phyloP scores from a whole-genome alignment of 2,113 vertebrate species.

The Phylloscopus whistleri region DNA sequence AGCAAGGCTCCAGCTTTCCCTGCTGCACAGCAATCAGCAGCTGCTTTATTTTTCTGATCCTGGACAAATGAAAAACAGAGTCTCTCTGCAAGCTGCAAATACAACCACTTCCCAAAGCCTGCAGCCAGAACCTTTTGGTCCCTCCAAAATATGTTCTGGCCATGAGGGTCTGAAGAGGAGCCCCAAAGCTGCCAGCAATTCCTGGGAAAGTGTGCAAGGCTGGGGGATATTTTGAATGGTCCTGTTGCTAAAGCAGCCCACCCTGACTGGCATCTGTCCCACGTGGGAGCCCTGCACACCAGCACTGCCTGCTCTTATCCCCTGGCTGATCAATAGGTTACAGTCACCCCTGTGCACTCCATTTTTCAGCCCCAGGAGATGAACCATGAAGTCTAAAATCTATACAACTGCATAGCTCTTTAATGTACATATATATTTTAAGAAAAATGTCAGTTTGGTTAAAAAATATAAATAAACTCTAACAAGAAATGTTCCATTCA shows the following conservation, averaged over 20 bases:
- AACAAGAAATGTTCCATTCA: neutral
- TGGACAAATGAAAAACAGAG: neutral
- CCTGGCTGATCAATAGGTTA: neutral
- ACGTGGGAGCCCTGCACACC: neutral
- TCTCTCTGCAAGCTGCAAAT: neutral
- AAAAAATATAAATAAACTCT: neutral
- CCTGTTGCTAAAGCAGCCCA: neutral
- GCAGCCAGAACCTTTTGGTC: neutral
- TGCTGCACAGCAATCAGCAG: neutral
- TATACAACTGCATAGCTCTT: neutral
- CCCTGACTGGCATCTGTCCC: neutral
- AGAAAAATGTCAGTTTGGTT: neutral
- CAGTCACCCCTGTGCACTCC: neutral
- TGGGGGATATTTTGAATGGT: fast-evolving
- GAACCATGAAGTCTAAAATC: neutral
- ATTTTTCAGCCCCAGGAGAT: neutral
- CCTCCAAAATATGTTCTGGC: neutral
- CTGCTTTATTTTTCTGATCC: neutral
- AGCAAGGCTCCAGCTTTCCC: neutral
- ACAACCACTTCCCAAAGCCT: neutral
- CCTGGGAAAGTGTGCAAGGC: fast-evolving
- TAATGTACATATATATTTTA: neutral
- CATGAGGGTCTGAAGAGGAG: neutral
- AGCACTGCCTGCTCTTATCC: neutral
- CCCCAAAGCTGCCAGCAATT: neutral